Evolutionary conservation across 2,797 vertebrate species (phyloP).

Genomic region (Petrocephalus sullivani): DNA sequence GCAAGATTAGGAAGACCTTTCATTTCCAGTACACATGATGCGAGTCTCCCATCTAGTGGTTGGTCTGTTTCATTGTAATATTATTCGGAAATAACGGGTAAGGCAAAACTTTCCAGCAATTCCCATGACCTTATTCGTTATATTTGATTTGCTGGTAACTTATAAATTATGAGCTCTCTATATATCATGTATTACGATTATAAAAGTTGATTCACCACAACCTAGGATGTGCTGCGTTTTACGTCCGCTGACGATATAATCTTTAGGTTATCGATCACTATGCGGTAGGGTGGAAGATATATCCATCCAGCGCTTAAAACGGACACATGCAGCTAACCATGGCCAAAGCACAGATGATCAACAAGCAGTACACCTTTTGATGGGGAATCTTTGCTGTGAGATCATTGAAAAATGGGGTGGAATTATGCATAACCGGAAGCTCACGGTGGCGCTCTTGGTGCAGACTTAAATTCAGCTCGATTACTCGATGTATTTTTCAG

Average conservation of each 20-base stretch:
- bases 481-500: neutral
- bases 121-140: neutral
- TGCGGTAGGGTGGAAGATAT: neutral
- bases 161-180: neutral
- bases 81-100: neutral
- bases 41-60: slow-evolving; percentile 3
- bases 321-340: neutral
- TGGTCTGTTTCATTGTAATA: neutral
- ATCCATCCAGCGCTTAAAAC: neutral
- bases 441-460: slow-evolving; percentile 10
- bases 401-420: neutral
- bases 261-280: neutral
- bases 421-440: neutral
- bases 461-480: neutral
- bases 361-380: neutral
- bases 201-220: neutral
- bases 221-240: neutral
- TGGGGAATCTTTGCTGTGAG: neutral
- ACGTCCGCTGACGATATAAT: neutral
- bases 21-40: neutral
- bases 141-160: neutral
- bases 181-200: neutral
- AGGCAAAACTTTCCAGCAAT: neutral
- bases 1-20: neutral
- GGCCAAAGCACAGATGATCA: neutral